These are phyloP conservation scores for Ridgeia piscesae DNA, from an alignment of 1,140 invertebrate genomes.

Conservation along the genomic window DNA sequence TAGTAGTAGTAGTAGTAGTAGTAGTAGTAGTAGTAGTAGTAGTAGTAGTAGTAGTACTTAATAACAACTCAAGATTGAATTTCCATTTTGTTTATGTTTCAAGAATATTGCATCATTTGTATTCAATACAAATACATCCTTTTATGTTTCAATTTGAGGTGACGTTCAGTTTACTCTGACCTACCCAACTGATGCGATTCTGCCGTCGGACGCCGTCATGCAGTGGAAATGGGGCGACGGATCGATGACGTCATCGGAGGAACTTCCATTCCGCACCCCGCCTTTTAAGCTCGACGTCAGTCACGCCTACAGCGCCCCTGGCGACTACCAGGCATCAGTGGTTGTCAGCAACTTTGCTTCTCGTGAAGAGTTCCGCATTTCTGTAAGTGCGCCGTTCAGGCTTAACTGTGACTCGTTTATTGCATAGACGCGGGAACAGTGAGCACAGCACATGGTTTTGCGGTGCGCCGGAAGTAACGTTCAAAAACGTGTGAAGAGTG, in stretches of 20 bases:
- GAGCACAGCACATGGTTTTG: too few species aligned
- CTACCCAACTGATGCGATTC: constrained; percentile 14
- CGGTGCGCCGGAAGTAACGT: too few species aligned
- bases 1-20: too few species aligned
- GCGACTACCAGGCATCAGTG: constrained; percentile 33
- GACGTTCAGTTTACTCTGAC: constrained; percentile 18
- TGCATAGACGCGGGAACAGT: not conserved
- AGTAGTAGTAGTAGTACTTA: too few species aligned
- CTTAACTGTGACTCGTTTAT: too few species aligned
- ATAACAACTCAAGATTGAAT: too few species aligned
- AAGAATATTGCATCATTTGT: not conserved
- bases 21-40: too few species aligned
- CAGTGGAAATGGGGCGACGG: constrained; percentile 36
- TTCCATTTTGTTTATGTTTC: not conserved
- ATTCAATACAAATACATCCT: not conserved
- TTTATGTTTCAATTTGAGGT: constrained; percentile 4
- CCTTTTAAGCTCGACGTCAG: not conserved
- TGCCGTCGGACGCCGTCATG: constrained; percentile 33
- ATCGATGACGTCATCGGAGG: not conserved
- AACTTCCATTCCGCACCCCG: constrained; percentile 15
- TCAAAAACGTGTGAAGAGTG: too few species aligned
- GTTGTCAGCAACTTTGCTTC: constrained; percentile 39
- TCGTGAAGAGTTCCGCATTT: constrained; percentile 21
- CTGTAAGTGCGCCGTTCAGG: constrained; percentile 30
- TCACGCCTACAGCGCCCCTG: constrained; percentile 32